A percentile compares a stretch with the other conserved stretches of the same genome.
phyloP scores from a whole-genome alignment of 1,140 invertebrate species.

The Drosophila tani region DNA sequence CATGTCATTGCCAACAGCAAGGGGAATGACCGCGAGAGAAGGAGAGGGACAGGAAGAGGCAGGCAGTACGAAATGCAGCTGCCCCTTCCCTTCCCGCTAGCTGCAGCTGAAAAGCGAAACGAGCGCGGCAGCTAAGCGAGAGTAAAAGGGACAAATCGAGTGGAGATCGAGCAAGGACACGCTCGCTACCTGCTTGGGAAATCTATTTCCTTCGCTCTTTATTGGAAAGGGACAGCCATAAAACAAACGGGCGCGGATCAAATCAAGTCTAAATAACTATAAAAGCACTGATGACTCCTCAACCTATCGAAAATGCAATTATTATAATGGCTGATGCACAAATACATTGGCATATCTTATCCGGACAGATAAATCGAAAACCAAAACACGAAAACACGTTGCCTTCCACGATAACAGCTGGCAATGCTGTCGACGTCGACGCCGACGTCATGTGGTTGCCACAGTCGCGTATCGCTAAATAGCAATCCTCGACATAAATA shows the following conservation, averaged over 20 bases:
- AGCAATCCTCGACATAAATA: background rate
- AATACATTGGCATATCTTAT: conserved; percentile 18
- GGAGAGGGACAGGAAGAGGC: background rate
- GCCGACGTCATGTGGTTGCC: conserved; percentile 4
- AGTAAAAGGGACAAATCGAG: background rate
- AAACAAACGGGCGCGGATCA: conserved; percentile 45
- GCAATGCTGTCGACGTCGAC: conserved; percentile 38
- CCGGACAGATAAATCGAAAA: conserved; percentile 15
- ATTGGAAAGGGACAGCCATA: conserved; percentile 48
- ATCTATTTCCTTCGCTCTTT: conserved; percentile 31
- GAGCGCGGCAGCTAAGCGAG: conserved; percentile 19
- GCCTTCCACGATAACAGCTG: conserved; percentile 43
- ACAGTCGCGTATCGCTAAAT: conserved; percentile 5
- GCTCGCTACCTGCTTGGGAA: conserved; percentile 27
- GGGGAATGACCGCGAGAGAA: conserved; percentile 34
- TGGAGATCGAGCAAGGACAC: conserved; percentile 8
- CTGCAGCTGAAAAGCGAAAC: conserved; percentile 27
- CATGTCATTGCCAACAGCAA: conserved; percentile 33
- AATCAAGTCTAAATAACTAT: background rate
- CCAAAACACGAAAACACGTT: conserved; percentile 46
- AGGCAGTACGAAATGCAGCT: conserved; percentile 21
- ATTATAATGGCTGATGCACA: conserved; percentile 23
- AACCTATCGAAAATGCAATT: conserved; percentile 14
- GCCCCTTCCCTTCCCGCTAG: conserved; percentile 12
- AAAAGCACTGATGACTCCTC: background rate